These are phyloP conservation scores for Drosophila paranaensis DNA, from an alignment of 2,888 invertebrate genomes.

Conservation along the genomic window DNA sequence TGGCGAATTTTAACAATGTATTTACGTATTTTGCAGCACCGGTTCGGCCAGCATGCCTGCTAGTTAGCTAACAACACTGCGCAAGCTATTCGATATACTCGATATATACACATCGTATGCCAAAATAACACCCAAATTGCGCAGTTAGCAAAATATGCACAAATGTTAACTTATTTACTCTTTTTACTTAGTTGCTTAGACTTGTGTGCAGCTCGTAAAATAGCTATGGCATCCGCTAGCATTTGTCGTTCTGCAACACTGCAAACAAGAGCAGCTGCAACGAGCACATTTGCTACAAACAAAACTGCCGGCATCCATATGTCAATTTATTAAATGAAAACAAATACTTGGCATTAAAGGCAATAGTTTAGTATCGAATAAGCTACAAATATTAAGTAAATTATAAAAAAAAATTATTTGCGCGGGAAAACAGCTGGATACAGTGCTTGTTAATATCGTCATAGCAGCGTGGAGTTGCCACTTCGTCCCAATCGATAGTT, in stretches of 20 bases:
- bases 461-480: conserved; percentile 21
- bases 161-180: not conserved
- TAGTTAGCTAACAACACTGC: conserved; percentile 44
- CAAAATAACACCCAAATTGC: not conserved
- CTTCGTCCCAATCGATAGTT: conserved; percentile 25
- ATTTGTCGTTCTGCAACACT: conserved; percentile 40
- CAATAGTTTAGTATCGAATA: not conserved
- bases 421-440: conserved; percentile 59
- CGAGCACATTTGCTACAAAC: conserved; percentile 41
- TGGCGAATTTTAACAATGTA: conserved; percentile 71
- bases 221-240: not conserved
- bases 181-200: too few species aligned
- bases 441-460: conserved; percentile 30
- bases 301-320: conserved; percentile 15
- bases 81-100: conserved; percentile 48
- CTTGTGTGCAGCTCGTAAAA: not conserved
- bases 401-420: conserved; percentile 34
- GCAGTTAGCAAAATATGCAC: not conserved
- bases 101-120: conserved; percentile 32
- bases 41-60: conserved; percentile 46
- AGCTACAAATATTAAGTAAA: not conserved
- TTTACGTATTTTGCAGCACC: conserved; percentile 62
- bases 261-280: conserved; percentile 50
- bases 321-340: conserved; percentile 3
- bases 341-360: not conserved